Evolutionary conservation across 2,113 vertebrate genomes (phyloP).

Genomic region (Actenoides hombroni): DNA sequence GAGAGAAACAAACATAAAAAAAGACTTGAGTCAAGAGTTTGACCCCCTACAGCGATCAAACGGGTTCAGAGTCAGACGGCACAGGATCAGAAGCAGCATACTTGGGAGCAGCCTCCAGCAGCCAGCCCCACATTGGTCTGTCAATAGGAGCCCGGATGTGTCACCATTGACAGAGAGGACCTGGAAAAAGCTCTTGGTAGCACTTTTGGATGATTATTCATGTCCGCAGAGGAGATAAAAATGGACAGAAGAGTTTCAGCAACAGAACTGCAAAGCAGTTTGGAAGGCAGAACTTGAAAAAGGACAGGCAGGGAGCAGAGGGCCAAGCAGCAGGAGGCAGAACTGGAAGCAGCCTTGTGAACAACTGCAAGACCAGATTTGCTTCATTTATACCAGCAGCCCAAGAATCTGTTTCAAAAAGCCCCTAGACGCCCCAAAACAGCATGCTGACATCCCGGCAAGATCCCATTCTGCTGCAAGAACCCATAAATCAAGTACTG

Average conservation of each 20-base stretch:
- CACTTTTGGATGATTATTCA: not conserved
- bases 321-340: not conserved
- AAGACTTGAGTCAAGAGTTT: not conserved
- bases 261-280: not conserved
- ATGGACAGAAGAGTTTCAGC: not conserved
- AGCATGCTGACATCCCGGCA: not conserved
- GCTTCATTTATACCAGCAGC: not conserved
- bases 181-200: not conserved
- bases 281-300: not conserved
- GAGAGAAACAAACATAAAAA: not conserved
- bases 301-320: not conserved
- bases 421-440: not conserved
- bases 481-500: not conserved
- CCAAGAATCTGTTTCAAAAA: not conserved
- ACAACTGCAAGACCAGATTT: not conserved
- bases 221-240: not conserved
- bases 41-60: not conserved
- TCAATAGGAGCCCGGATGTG: rapidly evolving
- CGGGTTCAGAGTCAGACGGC: not conserved
- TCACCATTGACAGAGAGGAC: not conserved
- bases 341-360: not conserved
- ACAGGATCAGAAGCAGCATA: not conserved
- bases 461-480: not conserved
- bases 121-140: not conserved
- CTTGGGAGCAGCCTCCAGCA: not conserved